phyloP scores from a whole-genome alignment of 1,140 invertebrate genomes.

The Saccostrea cuccullata region DNA sequence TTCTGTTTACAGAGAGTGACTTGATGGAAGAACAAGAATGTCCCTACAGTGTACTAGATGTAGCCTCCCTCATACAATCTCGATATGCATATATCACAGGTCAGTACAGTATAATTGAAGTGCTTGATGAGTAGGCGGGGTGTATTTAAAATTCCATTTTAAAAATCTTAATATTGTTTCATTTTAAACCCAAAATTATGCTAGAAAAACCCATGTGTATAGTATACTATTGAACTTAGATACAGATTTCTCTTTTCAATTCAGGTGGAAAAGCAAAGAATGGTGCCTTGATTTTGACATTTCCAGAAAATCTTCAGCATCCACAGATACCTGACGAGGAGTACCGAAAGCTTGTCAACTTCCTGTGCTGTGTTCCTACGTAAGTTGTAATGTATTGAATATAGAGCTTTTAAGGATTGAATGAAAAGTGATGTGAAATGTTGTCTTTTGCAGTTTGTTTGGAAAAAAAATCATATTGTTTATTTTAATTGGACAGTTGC shows the following conservation, averaged over 20 bases:
- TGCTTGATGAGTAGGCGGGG: too few relatives aligned
- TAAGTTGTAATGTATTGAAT: constrained; percentile 65
- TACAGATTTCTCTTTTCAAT: constrained; percentile 33
- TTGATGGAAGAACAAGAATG: constrained; percentile 80
- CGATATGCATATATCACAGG: constrained; percentile 26
- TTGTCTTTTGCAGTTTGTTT: too few relatives aligned
- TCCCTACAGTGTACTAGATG: constrained; percentile 86
- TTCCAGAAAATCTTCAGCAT: constrained; percentile 93
- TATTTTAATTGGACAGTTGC: too few relatives aligned
- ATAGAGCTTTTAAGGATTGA: too few relatives aligned
- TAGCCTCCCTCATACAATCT: constrained; percentile 90
- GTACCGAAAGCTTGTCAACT: constrained; percentile 94
- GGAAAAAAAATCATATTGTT: too few relatives aligned
- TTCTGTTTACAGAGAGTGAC: constrained; percentile 77
- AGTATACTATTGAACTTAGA: too few relatives aligned
- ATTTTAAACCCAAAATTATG: too few relatives aligned
- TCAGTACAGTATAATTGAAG: background rate
- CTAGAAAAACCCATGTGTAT: too few relatives aligned
- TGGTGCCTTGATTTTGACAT: constrained; percentile 94
- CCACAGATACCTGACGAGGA: constrained; percentile 89
- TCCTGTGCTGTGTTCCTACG: constrained; percentile 95
- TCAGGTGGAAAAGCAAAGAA: constrained; percentile 92
- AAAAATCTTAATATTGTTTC: too few relatives aligned
- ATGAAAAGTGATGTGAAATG: too few relatives aligned
- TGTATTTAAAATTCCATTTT: too few relatives aligned